phyloP scores from a whole-genome alignment of 2,888 invertebrate species.

The Tetranychus truncatus region DNA sequence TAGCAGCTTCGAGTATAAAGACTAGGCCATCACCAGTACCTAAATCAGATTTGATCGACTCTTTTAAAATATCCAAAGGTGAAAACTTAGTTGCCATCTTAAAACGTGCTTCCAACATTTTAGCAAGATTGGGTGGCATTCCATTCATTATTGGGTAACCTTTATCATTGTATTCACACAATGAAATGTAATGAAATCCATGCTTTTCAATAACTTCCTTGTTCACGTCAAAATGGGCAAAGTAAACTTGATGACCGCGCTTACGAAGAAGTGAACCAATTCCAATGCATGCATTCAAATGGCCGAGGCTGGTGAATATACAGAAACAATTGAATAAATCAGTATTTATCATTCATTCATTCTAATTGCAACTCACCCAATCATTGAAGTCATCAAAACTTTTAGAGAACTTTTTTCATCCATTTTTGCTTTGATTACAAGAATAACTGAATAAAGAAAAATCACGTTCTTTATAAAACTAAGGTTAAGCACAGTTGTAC shows the following conservation, averaged over 20 bases:
- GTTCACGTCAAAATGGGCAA: background rate
- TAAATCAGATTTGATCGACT: background rate
- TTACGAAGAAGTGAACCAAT: background rate
- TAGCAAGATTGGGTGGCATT: background rate
- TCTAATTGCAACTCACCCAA: background rate
- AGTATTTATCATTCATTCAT: too few species aligned
- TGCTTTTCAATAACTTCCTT: background rate
- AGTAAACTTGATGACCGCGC: background rate
- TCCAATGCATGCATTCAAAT: constrained; percentile 8
- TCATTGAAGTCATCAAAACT: background rate
- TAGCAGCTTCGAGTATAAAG: background rate
- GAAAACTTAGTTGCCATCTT: background rate
- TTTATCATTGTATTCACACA: background rate
- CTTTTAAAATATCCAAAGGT: background rate
- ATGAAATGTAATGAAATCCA: background rate
- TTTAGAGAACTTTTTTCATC: background rate
- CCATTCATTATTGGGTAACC: background rate
- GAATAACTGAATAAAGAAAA: too few species aligned
- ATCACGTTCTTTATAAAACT: too few species aligned
- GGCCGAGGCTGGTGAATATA: background rate
- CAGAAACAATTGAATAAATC: background rate
- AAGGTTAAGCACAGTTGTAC: too few species aligned
- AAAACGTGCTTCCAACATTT: background rate
- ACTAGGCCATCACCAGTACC: background rate
- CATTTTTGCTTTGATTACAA: too few species aligned